phyloP scores from a whole-genome alignment of 23 tunicate genomes.

The Trididemnum miniatum region DNA sequence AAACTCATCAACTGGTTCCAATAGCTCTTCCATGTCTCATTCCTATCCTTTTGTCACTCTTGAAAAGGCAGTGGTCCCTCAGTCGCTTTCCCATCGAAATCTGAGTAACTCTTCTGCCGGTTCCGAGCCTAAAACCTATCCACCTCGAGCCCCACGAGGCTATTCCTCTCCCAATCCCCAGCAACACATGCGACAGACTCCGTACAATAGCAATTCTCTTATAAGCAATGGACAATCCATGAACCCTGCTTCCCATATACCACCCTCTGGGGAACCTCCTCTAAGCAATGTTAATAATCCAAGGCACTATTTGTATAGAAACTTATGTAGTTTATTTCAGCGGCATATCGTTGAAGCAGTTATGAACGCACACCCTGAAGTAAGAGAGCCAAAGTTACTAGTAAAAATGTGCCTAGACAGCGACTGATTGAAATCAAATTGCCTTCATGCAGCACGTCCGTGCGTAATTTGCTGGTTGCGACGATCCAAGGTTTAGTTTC shows the following conservation, averaged over 20 bases:
- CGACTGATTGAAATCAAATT: too few species aligned
- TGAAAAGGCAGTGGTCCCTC: background rate
- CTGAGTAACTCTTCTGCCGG: conserved; percentile 5
- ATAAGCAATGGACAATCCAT: background rate
- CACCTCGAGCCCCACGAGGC: conserved; percentile 35
- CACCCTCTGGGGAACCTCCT: conserved; percentile 7
- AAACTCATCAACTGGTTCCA: conserved; percentile 6
- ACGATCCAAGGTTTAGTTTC: too few species aligned
- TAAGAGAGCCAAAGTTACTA: conserved; percentile 54
- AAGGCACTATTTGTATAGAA: conserved; percentile 65
- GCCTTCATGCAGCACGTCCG: too few species aligned
- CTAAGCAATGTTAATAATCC: conserved; percentile 63
- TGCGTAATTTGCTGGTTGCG: too few species aligned
- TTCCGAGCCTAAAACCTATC: conserved; percentile 54
- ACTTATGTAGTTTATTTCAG: conserved; percentile 83
- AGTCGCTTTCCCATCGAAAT: background rate
- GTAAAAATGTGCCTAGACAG: conserved; percentile 69
- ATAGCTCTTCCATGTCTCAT: conserved; percentile 32
- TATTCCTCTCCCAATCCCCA: conserved; percentile 7
- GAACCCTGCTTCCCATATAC: background rate
- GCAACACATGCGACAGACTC: conserved; percentile 1
- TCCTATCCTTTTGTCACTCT: conserved; percentile 40
- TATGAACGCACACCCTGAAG: conserved; percentile 52
- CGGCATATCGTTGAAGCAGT: conserved; percentile 62
- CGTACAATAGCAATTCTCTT: background rate